These are phyloP conservation scores for Elgaria multicarinata DNA, from an alignment of 2,113 vertebrate genomes.

Conservation along the genomic window DNA sequence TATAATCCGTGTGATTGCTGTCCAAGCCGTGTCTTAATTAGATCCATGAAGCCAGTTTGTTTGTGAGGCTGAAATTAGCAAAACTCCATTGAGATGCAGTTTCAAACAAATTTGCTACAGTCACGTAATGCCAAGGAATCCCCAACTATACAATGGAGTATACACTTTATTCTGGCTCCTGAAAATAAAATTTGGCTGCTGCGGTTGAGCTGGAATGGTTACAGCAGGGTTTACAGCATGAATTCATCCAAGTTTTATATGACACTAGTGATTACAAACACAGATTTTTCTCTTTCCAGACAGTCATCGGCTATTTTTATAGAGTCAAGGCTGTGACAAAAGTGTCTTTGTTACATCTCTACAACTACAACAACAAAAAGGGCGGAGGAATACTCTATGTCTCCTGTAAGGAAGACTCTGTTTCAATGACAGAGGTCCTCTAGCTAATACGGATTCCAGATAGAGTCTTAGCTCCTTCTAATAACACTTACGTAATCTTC, in stretches of 20 bases:
- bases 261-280: slow-evolving; percentile 24
- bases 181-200: background rate
- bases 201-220: background rate
- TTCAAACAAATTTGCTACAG: slow-evolving; percentile 30
- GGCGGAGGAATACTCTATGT: background rate
- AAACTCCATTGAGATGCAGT: slow-evolving; percentile 20
- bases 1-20: slow-evolving; percentile 18
- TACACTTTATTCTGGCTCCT: slow-evolving; percentile 16
- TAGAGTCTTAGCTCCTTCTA: background rate
- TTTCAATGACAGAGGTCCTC: background rate
- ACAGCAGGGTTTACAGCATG: slow-evolving; percentile 12
- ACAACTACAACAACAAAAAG: too few relatives aligned
- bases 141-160: background rate
- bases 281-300: slow-evolving; percentile 34
- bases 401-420: background rate
- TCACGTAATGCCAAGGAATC: slow-evolving; percentile 21
- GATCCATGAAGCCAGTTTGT: slow-evolving; percentile 25
- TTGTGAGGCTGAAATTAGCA: slow-evolving; percentile 18
- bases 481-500: background rate
- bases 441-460: slow-evolving; percentile 6
- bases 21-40: slow-evolving; percentile 38
- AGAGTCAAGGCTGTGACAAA: background rate
- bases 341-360: slow-evolving; percentile 4
- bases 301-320: slow-evolving; percentile 21
- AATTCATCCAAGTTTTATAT: slow-evolving; percentile 28